Base-by-base conservation (phyloP, 37 sponge, comb jelly and placozoan species). In the Chondrilla cf. caribensis region DNA sequence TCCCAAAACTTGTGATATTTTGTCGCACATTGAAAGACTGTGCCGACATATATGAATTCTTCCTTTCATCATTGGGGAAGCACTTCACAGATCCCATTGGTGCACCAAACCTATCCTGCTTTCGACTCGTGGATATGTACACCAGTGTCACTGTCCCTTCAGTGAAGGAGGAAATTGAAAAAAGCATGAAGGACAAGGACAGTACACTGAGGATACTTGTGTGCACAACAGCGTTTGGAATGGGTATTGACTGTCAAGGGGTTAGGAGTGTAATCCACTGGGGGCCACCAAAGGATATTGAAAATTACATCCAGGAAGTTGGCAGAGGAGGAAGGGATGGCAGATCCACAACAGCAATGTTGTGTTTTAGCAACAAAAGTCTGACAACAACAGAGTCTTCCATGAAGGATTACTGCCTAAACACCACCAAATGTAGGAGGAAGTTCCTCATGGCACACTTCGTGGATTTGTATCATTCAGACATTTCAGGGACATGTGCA, bases 51-150 rank as follows among this genome's bases (percentile, higher is more conserved):
- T 80, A 66, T 82, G 51, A 47, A 3, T 68, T 44, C 70, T 32
- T 82, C 6, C 25, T 32, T 29, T 26, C 38, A 18, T 39, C 33
- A 36, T 70, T 82, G 37, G 82, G 82, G 14, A 44, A 42, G 31
- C 65, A 65, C 28, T 82, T 82, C 51, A 82, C 47, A 11, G 32
- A 68, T 42, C 82, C 70, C 31, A 42, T 25, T 39, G 82, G 58
- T 25, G 82, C 82, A 51, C 82, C 82, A 67, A 58, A 82, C 35
- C 65, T 82, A 7, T 28, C 62, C 7, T 24, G 58, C 29, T 82
- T 82, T 43, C 55, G 82, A 25, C 82, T 82, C 25, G 82, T 66
- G 31, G 82, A 82, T 28, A 67, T 66, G 82, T 82, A 58, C 82
- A 43, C 82, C 5, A 82, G 70, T 66, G 70, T 82, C 6, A 82